Evolutionary conservation across 1,140 invertebrate genomes (phyloP), one percentile per base, ranked within the genome.

Genomic region (Plodia interpunctella): DNA sequence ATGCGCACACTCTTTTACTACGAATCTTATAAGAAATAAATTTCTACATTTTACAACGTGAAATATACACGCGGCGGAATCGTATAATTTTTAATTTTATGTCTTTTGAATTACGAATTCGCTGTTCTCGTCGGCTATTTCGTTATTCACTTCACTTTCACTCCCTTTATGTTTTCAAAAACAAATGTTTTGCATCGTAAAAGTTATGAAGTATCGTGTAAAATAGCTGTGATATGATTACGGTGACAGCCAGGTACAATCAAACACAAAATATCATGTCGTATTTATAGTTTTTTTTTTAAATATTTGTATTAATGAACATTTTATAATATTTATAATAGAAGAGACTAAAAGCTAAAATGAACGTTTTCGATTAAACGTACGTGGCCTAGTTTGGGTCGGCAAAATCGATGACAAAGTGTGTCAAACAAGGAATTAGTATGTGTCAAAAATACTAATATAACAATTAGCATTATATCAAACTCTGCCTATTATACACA

Each of bases 1-100:
- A 74, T 52, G 32, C 32, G 56, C 59, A 78, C 71, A 78, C 83
- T 6, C 6, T 81, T 83, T 78, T 81, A 59, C 82, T 74, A 83
- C 81, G n/a, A 25, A 3, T 51, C 18, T 51, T 51, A 20, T 20
- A 20, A 51, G 49, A 51, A 51, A 51, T 20, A 19, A 20, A 51
- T 51, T 51, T 51, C 20, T 51, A 20, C 49, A 20, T 6, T 51
- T 51, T 51, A 51, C 20, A 2, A 51, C 20, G 10, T 11, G 10
- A 20, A 20, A 19, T 64, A 71, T 68, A 81, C 62, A 64, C 66
- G 72, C 70, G 74, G 70, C 64, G 66, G 59, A 58, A 59, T 65
- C 57, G 61, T 62, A 65, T 25, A 71, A 80, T 76, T 80, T 80
- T 76, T 67, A 60, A 63, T 68, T 70, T 68, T 65, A 68, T 64